Conservation (phyloP, 2,797 vertebrate genomes). For the Setipinna tenuifilis region DNA sequence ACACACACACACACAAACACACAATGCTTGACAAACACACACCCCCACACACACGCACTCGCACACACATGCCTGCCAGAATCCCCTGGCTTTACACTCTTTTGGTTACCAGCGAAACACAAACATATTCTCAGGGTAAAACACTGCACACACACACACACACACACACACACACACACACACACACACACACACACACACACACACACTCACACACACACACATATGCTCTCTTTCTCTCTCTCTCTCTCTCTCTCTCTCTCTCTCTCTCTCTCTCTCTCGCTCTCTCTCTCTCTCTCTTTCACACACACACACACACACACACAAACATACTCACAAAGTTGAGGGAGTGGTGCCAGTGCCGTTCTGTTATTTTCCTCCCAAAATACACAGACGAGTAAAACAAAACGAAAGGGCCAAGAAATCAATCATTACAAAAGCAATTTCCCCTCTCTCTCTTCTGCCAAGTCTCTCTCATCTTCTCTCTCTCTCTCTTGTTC, state of each 20-base stretch:
- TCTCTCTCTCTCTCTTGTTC: neutral
- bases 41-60: slow-evolving; percentile 8
- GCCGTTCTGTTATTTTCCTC: slow-evolving; percentile 33
- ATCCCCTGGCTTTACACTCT: slow-evolving; percentile 18
- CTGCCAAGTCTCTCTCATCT: neutral
- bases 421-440: slow-evolving; percentile 43
- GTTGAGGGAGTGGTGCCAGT: slow-evolving; percentile 26
- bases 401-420: slow-evolving; percentile 33
- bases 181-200: slow-evolving; percentile 1
- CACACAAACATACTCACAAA: neutral
- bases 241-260: no score
- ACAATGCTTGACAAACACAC: neutral
- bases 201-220: neutral
- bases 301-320: no score
- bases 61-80: slow-evolving; percentile 3
- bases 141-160: neutral
- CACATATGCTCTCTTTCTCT: no score
- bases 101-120: slow-evolving; percentile 42
- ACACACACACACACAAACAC: neutral
- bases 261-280: no score
- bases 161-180: neutral
- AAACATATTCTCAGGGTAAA: slow-evolving; percentile 31
- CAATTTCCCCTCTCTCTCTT: slow-evolving; percentile 22
- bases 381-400: slow-evolving; percentile 32
- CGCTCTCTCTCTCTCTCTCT: no score